Evolutionary conservation across 2,888 invertebrate genomes (phyloP).

Genomic region (Scaptomyza tumidula): DNA sequence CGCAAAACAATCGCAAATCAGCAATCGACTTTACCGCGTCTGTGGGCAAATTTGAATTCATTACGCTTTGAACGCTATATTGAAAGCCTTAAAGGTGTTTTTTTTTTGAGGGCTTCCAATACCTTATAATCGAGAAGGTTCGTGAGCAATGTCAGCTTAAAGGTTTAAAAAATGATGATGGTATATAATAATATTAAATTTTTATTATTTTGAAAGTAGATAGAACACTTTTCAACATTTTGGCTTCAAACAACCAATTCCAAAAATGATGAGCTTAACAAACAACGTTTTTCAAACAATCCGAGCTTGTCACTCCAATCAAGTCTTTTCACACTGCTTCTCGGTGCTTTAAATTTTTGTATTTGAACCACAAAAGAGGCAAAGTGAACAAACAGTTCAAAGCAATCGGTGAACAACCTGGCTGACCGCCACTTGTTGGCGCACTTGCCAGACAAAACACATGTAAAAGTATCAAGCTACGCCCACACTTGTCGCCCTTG

Average conservation of each 20-base stretch:
- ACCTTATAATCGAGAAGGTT: too few relatives aligned
- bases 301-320: conserved; percentile 57
- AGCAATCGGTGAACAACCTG: conserved; percentile 31
- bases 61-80: conserved; percentile 7
- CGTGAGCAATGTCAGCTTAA: too few relatives aligned
- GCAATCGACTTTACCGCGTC: conserved; percentile 6
- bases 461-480: conserved; percentile 39
- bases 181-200: too few relatives aligned
- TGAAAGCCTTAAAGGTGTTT: neutral
- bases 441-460: conserved; percentile 28
- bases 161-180: too few relatives aligned
- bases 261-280: too few relatives aligned
- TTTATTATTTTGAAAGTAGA: too few relatives aligned
- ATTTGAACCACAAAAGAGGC: conserved; percentile 6
- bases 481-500: conserved; percentile 9
- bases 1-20: conserved; percentile 8
- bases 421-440: conserved; percentile 64
- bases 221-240: too few relatives aligned
- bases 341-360: conserved; percentile 7
- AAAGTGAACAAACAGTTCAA: conserved; percentile 22
- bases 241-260: too few relatives aligned
- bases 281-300: conserved; percentile 5
- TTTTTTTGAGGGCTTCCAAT: neutral
- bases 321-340: conserved; percentile 12
- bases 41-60: conserved; percentile 11